phyloP scores from a whole-genome alignment of 2,113 vertebrate genomes.

The Heloderma charlesbogerti region DNA sequence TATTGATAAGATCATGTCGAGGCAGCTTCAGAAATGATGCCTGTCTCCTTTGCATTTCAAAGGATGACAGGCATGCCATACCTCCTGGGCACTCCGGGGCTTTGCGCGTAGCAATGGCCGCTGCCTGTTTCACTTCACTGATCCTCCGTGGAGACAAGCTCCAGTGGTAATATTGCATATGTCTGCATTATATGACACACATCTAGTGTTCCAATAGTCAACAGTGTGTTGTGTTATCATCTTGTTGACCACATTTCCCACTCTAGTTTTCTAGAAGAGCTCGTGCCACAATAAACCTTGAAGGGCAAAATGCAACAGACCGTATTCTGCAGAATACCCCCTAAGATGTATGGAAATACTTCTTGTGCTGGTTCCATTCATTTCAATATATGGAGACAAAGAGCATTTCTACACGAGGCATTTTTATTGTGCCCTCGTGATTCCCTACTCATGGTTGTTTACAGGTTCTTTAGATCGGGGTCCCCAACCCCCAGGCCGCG shows the following conservation, averaged over 20 bases:
- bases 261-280: neutral
- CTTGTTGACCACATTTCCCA: neutral
- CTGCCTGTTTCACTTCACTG: neutral
- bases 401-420: no score
- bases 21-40: neutral
- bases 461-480: no score
- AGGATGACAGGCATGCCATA: neutral
- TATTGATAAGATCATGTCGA: neutral
- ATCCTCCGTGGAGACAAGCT: neutral
- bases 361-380: neutral
- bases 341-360: neutral
- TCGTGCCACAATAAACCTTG: no score
- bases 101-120: no score
- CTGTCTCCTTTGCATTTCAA: constrained; percentile 11
- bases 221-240: neutral
- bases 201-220: no score
- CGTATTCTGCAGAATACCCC: neutral
- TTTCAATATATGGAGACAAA: neutral
- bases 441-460: no score
- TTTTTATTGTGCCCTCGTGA: no score
- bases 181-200: neutral
- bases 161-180: neutral
- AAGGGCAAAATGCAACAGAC: neutral
- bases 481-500: no score
- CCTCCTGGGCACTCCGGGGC: neutral